A percentile compares a stretch with the other conserved stretches of the same genome.
phyloP scores from a whole-genome alignment of 2,113 vertebrate genomes.

The Osmerus mordax region DNA sequence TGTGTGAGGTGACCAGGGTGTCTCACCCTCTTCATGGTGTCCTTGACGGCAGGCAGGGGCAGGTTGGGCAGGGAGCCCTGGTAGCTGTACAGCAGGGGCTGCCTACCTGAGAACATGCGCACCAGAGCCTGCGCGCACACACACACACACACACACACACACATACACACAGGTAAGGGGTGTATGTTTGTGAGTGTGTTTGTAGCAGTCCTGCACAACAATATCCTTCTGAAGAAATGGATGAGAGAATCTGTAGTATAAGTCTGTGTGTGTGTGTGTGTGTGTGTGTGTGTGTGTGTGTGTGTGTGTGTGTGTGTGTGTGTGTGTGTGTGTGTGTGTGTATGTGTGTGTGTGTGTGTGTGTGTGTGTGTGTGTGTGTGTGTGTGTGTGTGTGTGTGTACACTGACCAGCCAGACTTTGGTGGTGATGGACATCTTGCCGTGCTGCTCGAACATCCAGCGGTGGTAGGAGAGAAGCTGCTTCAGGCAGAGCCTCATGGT shows the following conservation, averaged over 20 bases:
- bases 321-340: background rate
- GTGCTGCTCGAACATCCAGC: slow-evolving; percentile 86
- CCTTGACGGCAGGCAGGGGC: slow-evolving; percentile 78
- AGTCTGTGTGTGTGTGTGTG: background rate
- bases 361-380: background rate
- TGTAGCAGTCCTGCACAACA: background rate
- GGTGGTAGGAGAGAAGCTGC: slow-evolving; percentile 87
- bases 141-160: slow-evolving; percentile 1
- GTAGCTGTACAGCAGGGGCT: slow-evolving; percentile 84
- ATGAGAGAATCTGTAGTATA: background rate
- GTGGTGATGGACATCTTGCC: slow-evolving; percentile 83
- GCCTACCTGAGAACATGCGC: slow-evolving; percentile 86
- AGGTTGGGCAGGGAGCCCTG: slow-evolving; percentile 84
- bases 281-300: background rate
- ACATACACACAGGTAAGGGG: background rate
- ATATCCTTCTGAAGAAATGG: background rate
- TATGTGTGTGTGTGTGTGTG: background rate
- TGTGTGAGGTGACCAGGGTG: background rate
- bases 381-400: background rate
- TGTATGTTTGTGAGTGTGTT: background rate
- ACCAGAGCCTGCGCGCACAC: slow-evolving; percentile 76
- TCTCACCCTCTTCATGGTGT: slow-evolving; percentile 82
- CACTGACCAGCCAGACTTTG: slow-evolving; percentile 80
- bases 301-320: background rate
- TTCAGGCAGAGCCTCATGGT: slow-evolving; percentile 85